Evolutionary conservation across 92 coral and sea anemone species (phyloP), one percentile per base, ranked within the genome.

Genomic region (Desmophyllum pertusum): DNA sequence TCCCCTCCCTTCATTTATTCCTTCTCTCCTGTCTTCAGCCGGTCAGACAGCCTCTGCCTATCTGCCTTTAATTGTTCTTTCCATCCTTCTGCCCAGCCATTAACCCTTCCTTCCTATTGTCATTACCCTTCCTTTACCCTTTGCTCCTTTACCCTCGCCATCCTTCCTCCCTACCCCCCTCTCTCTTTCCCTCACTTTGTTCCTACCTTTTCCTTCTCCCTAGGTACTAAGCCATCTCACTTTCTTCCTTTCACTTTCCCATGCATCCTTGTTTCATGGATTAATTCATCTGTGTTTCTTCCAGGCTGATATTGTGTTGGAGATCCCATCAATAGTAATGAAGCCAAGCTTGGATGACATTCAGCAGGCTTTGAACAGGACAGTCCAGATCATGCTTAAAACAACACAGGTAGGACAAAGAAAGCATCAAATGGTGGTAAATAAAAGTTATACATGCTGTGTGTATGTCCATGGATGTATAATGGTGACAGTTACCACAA

Each of bases 331-430:
- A 33, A 89, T 96, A 19, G 93, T 93, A 66, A 93, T 96, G 96
- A 96, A 92, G 65, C 99, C 99, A 15, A 96, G 99, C 70, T 87
- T 96, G 62, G 99, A 96, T 81, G 99, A 96, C 88, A 94, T 96
- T 21, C 99, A 96, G 76, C 99, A 96, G 79, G 92, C 92, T 2
- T 89, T 96, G 48, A 96, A 96, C 87, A 96, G 88, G 87, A 87
- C 98, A 1, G 98, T 96, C 10, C 99, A 96, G 85, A 96, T 92
- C 33, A 96, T 96, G 96, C 92, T 96, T 10, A 94, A 96, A 73
- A 96, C 95, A 35, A 94, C 98, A 36, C 98, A 95, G 98, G 98
- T 95, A 57, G 23, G 62, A 29, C 7, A 19, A 14, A 21, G n/a
- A 41, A 43, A 57, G n/a, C 38, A 46, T 80, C 15, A 42, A 29